phyloP scores from a whole-genome alignment of 1,140 invertebrate genomes.

The Trichomalopsis sarcophagae region DNA sequence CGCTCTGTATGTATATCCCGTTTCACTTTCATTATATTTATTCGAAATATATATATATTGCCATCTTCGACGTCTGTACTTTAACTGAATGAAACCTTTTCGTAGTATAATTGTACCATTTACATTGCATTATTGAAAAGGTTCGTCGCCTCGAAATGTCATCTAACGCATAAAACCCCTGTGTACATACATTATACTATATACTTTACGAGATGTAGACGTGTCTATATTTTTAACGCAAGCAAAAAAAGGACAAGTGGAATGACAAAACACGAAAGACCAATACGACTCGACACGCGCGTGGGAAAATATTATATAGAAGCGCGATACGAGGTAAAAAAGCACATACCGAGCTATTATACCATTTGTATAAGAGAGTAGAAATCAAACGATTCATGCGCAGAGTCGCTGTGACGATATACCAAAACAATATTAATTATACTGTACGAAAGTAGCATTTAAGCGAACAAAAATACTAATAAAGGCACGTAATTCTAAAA shows the following conservation, averaged over 20 bases:
- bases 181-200: slow-evolving; percentile 19
- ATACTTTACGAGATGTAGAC: slow-evolving; percentile 14
- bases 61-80: not conserved
- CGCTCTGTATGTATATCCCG: not conserved
- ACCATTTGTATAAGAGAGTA: slow-evolving; percentile 61
- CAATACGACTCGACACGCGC: slow-evolving; percentile 27
- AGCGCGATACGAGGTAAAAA: not conserved
- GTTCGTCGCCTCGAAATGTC: slow-evolving; percentile 25
- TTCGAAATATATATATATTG: not conserved
- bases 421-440: slow-evolving; percentile 72
- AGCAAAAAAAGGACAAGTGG: slow-evolving; percentile 21
- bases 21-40: not conserved
- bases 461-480: slow-evolving; percentile 51
- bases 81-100: not conserved
- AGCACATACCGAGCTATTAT: slow-evolving; percentile 10
- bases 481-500: slow-evolving; percentile 46
- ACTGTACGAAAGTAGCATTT: slow-evolving; percentile 49
- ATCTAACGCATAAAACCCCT: slow-evolving; percentile 15
- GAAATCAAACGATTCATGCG: slow-evolving; percentile 70
- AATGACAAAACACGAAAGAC: slow-evolving; percentile 43
- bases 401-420: slow-evolving; percentile 74
- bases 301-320: not conserved
- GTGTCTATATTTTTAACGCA: slow-evolving; percentile 46
- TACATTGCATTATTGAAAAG: not conserved
- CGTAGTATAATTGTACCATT: not conserved